Conservation (phyloP, 2,113 vertebrate species). For the Spilogale gracilis region DNA sequence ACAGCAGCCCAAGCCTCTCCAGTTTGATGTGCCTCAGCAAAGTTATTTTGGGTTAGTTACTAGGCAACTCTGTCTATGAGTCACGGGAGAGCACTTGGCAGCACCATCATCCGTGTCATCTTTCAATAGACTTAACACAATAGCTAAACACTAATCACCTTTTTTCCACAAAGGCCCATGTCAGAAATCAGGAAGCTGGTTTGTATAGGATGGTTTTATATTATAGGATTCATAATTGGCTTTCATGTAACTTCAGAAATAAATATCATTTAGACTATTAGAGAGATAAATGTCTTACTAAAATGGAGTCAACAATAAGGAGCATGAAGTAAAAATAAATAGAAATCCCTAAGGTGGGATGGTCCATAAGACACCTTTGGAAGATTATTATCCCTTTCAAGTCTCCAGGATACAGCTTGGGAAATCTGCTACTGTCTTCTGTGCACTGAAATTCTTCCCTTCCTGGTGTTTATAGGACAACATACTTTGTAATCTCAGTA, state of each 20-base stretch:
- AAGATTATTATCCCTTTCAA: neutral
- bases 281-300: conserved; percentile 37
- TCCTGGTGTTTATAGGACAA: neutral
- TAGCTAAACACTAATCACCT: conserved; percentile 58
- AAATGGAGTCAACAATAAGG: conserved; percentile 7
- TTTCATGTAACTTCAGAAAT: conserved; percentile 55
- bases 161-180: conserved; percentile 51
- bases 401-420: neutral
- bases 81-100: conserved; percentile 47
- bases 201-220: neutral
- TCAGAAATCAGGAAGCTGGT: conserved; percentile 53
- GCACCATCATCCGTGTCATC: conserved; percentile 36
- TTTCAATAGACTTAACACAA: conserved; percentile 69
- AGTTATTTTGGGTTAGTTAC: conserved; percentile 81
- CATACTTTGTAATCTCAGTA: neutral
- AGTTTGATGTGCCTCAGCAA: conserved; percentile 61
- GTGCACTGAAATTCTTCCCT: neutral
- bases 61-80: conserved; percentile 73
- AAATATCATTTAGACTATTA: conserved; percentile 24
- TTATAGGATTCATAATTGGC: neutral
- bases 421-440: neutral
- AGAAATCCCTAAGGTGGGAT: neutral
- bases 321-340: conserved; percentile 6
- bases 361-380: neutral
- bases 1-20: neutral